Evolutionary conservation across 2,113 vertebrate species (phyloP), one percentile per base, ranked within the genome.

Genomic region (Tachysurus vachellii): DNA sequence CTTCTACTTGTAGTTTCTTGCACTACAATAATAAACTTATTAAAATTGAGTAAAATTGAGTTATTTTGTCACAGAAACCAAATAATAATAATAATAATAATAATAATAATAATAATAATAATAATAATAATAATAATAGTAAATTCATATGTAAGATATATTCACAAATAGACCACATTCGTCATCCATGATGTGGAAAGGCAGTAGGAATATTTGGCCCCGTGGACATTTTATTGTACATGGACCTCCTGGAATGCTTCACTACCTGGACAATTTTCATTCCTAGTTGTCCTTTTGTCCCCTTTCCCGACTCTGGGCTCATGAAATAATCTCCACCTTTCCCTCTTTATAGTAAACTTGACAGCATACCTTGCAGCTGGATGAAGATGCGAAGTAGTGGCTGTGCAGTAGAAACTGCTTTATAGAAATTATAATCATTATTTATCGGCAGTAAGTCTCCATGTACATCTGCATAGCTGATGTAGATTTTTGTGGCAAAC

Each of bases 381-480:
- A 91, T 75, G 79, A 88, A 88, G 87, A 91, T 85, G 6, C 90
- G 90, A 56, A 91, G 85, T 75, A 91, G 76, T 21, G 50, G 23
- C 42, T 85, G 88, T 53, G 87, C 62, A 13, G 90, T 80, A 53
- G 82, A 88, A 62, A 88, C 82, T 50, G 90, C 90, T 71, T 91
- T 89, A 50, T 57, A 36, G 53, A 91, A 91, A 81, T 91, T 91
- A 26, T 89, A 85, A 57, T 90, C 89, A 76, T 91, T 91, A 83
- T 91, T 91, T 36, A 91, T 91, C 0, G 90, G 90, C 73, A 91
- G 85, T 73, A 89, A 70, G 42, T 91, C 89, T 83, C 88, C 89
- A 23, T 89, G 90, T n/a, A 89, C 64, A 73, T 91, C 88, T 23
- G 87, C 89, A 80, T 90, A 90, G 12, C 80, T 82, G 66, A 91